Evolutionary conservation across 2,113 vertebrate species (phyloP), one percentile per base, ranked within the genome.

Genomic region (Hemibagrus wyckioides): DNA sequence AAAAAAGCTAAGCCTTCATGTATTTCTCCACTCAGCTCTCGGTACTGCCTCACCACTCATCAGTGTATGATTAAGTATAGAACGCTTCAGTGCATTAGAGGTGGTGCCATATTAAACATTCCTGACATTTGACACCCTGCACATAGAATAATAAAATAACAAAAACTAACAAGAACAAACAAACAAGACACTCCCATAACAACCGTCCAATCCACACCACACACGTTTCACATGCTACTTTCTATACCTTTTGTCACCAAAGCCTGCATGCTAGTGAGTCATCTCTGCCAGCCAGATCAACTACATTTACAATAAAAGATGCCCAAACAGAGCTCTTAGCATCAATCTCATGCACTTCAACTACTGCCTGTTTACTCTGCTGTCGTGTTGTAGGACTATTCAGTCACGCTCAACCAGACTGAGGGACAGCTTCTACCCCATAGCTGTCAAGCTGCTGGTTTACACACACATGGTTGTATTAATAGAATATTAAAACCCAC

Each of bases 1-100:
- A 89, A 69, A 63, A 90, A 86, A 92, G 6, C 88, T 90, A 90
- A 89, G 90, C 85, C 85, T 85, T 90, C 80, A 83, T 90, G 39
- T n/a, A 41, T 82, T 82, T 44, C 56, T 65, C 21, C 48, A 88
- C 91, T 85, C 76, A 85, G 82, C 90, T 48, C 11, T 25, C 77
- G 86, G 81, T 59, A 9, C 92, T 92, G 86, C 90, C 85, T 91
- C 90, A 92, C 83, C 85, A 56, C 82, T 76, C 85, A 90, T 80
- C 85, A 59, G 92, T 92, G 90, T 80, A 56, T 75, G 23, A 82
- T 79, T 90, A 82, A 86, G 50, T 3, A 71, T 82, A 25, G 30
- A 77, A 81, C 10, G 39, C 65, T 50, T 36, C 56, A 69, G 56
- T 71, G 28, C 54, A 50, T 50, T 50, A 41, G 4, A 79, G 14